These are phyloP conservation scores for Tautogolabrus adspersus DNA, from an alignment of 2,113 vertebrate genomes.

Conservation along the genomic window DNA sequence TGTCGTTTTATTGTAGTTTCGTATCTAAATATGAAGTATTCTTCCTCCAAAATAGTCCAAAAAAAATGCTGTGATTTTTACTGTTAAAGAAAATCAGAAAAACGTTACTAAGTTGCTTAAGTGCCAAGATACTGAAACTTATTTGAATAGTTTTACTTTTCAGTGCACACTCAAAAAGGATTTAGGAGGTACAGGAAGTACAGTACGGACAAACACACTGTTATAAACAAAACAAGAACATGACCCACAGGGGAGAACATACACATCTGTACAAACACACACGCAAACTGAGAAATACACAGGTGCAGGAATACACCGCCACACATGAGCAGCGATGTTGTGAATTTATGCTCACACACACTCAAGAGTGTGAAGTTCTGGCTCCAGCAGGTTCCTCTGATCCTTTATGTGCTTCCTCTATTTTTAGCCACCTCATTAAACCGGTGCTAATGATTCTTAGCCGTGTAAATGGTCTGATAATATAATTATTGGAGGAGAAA, in stretches of 20 bases:
- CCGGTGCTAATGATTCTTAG: conserved; percentile 62
- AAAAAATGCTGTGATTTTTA: too few species aligned
- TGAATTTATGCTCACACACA: conserved; percentile 52
- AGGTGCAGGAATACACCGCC: not conserved
- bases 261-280: not conserved
- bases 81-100: too few species aligned
- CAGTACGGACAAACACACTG: not conserved
- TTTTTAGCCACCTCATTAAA: conserved; percentile 72
- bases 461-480: conserved; percentile 71
- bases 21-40: too few species aligned
- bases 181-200: not conserved
- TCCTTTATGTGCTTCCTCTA: conserved; percentile 59
- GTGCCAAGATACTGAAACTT: not conserved
- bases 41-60: too few species aligned
- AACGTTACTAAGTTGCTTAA: not conserved
- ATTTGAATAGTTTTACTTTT: not conserved
- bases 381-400: conserved; percentile 50
- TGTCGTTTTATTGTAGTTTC: too few species aligned
- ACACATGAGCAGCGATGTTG: not conserved
- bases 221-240: not conserved
- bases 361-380: conserved; percentile 25
- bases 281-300: not conserved
- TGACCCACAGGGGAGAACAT: conserved; percentile 1
- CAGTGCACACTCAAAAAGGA: not conserved
- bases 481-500: conserved; percentile 68